A percentile compares a stretch with the other conserved stretches of the same genome.
phyloP scores from a whole-genome alignment of 2,797 vertebrate genomes.

The Eulemur albifrons region DNA sequence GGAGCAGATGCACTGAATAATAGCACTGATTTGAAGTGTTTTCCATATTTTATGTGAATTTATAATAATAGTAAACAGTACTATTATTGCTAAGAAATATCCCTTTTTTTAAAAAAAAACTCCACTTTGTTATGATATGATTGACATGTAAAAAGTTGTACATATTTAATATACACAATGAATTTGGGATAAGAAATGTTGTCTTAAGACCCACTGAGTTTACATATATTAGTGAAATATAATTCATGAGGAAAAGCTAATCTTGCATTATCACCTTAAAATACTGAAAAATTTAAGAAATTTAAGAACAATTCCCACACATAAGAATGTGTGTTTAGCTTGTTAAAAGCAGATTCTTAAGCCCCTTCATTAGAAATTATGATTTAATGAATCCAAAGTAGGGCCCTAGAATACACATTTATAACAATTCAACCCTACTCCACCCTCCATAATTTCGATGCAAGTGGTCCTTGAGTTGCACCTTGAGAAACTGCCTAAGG shows the following conservation, averaged over 20 bases:
- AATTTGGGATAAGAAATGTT: background rate
- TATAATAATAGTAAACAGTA: background rate
- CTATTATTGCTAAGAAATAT: background rate
- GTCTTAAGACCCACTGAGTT: background rate
- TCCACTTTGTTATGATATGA: background rate
- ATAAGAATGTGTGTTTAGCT: background rate
- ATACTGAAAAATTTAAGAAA: background rate
- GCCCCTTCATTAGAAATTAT: background rate
- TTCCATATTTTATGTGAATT: background rate
- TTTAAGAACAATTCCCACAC: background rate
- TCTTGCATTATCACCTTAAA: background rate
- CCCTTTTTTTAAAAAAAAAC: background rate
- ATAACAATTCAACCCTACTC: background rate
- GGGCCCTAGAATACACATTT: background rate
- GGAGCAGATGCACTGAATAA: background rate
- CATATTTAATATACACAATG: background rate
- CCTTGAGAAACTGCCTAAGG: background rate
- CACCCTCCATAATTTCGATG: background rate
- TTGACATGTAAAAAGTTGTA: background rate
- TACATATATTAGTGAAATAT: background rate
- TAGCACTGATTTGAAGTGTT: background rate
- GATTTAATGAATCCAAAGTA: background rate
- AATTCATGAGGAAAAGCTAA: background rate
- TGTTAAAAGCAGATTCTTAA: background rate
- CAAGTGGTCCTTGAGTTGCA: background rate